Evolutionary conservation across 1,140 invertebrate species (phyloP).

Genomic region (Hylaeus anthracinus): DNA sequence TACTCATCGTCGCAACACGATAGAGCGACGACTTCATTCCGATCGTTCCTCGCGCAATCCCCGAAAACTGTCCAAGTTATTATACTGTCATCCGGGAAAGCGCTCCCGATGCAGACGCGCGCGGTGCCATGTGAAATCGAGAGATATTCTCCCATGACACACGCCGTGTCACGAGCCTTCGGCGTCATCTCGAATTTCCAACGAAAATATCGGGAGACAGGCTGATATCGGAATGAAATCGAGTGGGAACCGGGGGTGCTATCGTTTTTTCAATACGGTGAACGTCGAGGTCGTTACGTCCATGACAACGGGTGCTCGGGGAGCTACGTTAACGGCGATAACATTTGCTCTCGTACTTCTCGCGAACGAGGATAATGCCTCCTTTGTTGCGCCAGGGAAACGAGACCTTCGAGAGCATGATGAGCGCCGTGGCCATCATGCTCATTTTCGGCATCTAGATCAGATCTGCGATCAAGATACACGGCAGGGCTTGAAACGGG

Average conservation of each 20-base stretch:
- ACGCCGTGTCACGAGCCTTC: not conserved
- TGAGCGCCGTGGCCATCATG: too few species aligned
- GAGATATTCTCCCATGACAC: conserved; percentile 3
- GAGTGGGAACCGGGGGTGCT: conserved; percentile 4
- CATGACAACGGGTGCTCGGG: not conserved
- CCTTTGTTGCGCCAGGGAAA: not conserved
- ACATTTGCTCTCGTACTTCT: not conserved
- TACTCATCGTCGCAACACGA: too few species aligned
- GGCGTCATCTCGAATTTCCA: conserved; percentile 4
- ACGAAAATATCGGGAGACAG: conserved; percentile 18
- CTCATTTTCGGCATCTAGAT: too few species aligned
- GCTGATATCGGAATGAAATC: conserved; percentile 31
- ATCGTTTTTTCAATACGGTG: conserved; percentile 31
- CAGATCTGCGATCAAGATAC: too few species aligned
- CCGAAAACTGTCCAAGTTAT: not conserved
- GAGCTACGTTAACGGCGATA: conserved; percentile 2
- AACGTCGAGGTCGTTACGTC: conserved; percentile 31
- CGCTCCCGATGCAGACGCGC: conserved; percentile 1
- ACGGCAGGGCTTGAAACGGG: too few species aligned
- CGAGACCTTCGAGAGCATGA: not conserved
- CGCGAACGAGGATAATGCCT: not conserved
- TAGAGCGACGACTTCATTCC: too few species aligned
- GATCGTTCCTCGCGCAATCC: not conserved
- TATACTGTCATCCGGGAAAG: not conserved
- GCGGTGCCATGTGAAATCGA: not conserved